A percentile compares a stretch with the other conserved stretches of the same genome.
Evolutionary conservation across 2,888 invertebrate genomes (phyloP).

Genomic region (Euspilapteryx auroguttella): DNA sequence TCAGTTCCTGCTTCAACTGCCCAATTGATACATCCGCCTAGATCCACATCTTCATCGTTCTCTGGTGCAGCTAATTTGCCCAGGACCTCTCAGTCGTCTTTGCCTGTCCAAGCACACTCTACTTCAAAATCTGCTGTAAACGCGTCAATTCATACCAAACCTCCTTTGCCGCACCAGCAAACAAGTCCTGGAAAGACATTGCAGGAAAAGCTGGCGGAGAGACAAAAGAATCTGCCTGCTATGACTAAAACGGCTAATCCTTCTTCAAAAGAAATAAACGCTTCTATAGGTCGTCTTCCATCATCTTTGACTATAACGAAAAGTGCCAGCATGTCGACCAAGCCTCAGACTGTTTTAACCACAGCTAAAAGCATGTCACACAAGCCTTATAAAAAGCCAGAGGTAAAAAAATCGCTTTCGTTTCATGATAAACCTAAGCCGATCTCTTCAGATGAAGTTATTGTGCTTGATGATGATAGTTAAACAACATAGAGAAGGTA

Average conservation of each 20-base stretch:
- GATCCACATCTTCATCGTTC: background rate
- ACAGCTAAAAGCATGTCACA: too few relatives aligned
- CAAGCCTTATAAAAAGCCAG: slow-evolving; percentile 35
- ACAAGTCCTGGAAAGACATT: slow-evolving; percentile 65
- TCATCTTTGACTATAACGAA: slow-evolving; percentile 56
- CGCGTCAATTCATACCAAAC: slow-evolving; percentile 29
- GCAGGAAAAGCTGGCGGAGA: slow-evolving; percentile 69
- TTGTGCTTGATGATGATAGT: slow-evolving; percentile 45
- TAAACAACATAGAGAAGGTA: background rate
- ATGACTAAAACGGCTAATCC: slow-evolving; percentile 13
- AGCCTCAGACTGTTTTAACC: too few relatives aligned
- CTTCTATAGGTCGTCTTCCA: slow-evolving; percentile 47
- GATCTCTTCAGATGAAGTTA: slow-evolving; percentile 35
- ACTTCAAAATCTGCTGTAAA: slow-evolving; percentile 22
- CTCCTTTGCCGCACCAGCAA: slow-evolving; percentile 38
- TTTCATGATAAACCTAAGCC: slow-evolving; percentile 30
- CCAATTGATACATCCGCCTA: too few relatives aligned
- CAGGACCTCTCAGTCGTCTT: background rate
- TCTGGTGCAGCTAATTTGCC: too few relatives aligned
- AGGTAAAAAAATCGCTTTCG: slow-evolving; percentile 28
- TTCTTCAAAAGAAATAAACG: slow-evolving; percentile 21
- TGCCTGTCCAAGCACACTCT: slow-evolving; percentile 32
- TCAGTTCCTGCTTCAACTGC: background rate
- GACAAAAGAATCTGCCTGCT: slow-evolving; percentile 52
- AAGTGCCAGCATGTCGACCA: slow-evolving; percentile 12